phyloP scores from a whole-genome alignment of 2,888 invertebrate genomes.

The Rambutsinella grinnellia region DNA sequence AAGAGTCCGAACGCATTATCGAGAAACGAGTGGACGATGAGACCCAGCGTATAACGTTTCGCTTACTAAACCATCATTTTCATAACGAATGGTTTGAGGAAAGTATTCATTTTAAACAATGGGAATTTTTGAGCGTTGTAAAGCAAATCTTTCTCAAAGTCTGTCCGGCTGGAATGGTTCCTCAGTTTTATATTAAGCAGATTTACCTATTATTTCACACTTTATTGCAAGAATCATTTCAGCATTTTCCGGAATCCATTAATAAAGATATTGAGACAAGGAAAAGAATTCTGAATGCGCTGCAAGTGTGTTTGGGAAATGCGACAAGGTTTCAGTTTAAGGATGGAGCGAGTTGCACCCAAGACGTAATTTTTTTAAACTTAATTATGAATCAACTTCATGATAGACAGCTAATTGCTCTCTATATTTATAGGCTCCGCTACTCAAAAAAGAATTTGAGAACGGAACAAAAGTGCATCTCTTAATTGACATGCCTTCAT shows the following conservation, averaged over 20 bases:
- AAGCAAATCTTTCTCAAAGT: conserved; percentile 51
- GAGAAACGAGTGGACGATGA: conserved; percentile 51
- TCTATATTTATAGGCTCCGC: conserved; percentile 29
- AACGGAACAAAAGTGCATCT: conserved; percentile 33
- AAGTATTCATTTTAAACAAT: conserved; percentile 50
- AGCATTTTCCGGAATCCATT: conserved; percentile 33
- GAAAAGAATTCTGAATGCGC: conserved; percentile 24
- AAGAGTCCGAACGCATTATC: not conserved
- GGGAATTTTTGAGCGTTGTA: conserved; percentile 51
- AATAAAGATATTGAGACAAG: conserved; percentile 22
- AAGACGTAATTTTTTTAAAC: conserved; percentile 43
- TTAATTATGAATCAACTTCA: not conserved
- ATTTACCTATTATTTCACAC: conserved; percentile 52
- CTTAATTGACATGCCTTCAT: conserved; percentile 51
- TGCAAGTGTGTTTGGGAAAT: conserved; percentile 33
- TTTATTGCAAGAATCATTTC: conserved; percentile 49
- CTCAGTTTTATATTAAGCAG: conserved; percentile 46
- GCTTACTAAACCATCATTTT: conserved; percentile 47
- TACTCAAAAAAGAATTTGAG: conserved; percentile 20
- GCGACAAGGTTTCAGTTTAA: conserved; percentile 43
- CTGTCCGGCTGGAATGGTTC: conserved; percentile 52
- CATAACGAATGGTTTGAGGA: conserved; percentile 28
- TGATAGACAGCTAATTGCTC: not conserved
- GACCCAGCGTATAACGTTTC: conserved; percentile 44
- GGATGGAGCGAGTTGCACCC: conserved; percentile 35